These are phyloP conservation scores for Allolobophora icterica DNA, from an alignment of 2,888 invertebrate species.

Conservation along the genomic window DNA sequence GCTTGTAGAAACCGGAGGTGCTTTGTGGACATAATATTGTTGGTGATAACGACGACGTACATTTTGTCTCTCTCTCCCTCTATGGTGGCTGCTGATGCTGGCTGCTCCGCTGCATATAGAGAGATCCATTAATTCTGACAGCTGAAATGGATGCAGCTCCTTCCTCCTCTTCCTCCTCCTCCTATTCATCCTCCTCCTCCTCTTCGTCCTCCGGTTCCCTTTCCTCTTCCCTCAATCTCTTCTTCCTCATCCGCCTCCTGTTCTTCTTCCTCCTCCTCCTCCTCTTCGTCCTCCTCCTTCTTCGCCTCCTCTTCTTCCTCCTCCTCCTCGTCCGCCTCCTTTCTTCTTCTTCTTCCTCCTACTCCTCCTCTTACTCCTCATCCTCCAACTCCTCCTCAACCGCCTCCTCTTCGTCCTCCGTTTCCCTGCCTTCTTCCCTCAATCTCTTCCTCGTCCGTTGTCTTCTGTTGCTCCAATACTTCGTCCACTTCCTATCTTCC, in stretches of 20 bases:
- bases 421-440: too few relatives aligned
- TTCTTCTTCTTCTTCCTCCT: too few relatives aligned
- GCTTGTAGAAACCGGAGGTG: slow-evolving; percentile 17
- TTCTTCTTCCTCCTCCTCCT: too few relatives aligned
- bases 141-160: slow-evolving; percentile 18
- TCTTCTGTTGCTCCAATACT: too few relatives aligned
- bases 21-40: slow-evolving; percentile 17
- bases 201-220: neutral
- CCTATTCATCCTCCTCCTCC: neutral
- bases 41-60: neutral
- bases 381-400: too few relatives aligned
- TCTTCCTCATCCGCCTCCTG: neutral
- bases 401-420: too few relatives aligned
- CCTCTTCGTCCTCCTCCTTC: too few relatives aligned
- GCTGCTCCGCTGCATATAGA: neutral
- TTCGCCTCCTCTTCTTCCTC: too few relatives aligned
- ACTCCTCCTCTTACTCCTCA: too few relatives aligned
- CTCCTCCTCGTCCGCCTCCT: too few relatives aligned
- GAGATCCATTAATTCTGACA: slow-evolving; percentile 18
- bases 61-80: neutral
- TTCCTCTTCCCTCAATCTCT: neutral
- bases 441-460: too few relatives aligned
- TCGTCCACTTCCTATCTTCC: too few relatives aligned
- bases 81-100: neutral
- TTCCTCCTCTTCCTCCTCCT: neutral